A percentile compares a stretch with the other conserved stretches of the same genome.
phyloP scores from a whole-genome alignment of 2,888 invertebrate genomes.

The Mythimna vitellina region DNA sequence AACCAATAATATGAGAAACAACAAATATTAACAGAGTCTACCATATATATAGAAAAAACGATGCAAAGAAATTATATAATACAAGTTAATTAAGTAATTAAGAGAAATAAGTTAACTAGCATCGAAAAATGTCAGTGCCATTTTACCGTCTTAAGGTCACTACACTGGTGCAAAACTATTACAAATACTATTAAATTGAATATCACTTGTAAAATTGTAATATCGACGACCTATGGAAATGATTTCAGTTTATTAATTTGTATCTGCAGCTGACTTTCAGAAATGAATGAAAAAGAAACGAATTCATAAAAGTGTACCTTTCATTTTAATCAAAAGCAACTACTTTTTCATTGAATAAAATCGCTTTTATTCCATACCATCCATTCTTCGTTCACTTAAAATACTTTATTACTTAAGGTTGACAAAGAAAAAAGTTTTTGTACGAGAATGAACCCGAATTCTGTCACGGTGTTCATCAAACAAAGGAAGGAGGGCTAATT shows the following conservation, averaged over 20 bases:
- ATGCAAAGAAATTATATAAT: too few relatives aligned
- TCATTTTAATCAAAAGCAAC: constrained; percentile 21
- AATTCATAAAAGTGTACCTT: constrained; percentile 4
- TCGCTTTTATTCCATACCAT: constrained; percentile 1
- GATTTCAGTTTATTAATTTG: not conserved
- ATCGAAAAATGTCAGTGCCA: too few relatives aligned
- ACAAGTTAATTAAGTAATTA: too few relatives aligned
- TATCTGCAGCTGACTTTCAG: constrained; percentile 2
- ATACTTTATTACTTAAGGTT: constrained; percentile 53
- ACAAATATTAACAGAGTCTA: too few relatives aligned
- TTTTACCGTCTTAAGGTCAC: too few relatives aligned
- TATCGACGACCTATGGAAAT: not conserved
- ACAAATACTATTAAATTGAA: not conserved
- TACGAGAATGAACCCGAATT: constrained; percentile 34
- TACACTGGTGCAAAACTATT: too few relatives aligned
- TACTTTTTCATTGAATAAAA: not conserved
- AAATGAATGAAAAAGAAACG: not conserved
- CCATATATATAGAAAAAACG: too few relatives aligned
- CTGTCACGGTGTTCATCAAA: constrained; percentile 62
- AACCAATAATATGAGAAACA: too few relatives aligned
- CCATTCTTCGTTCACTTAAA: constrained; percentile 28
- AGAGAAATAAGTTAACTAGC: too few relatives aligned
- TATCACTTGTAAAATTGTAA: not conserved
- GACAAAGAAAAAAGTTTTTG: constrained; percentile 51
- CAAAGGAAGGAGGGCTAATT: constrained; percentile 73